Evolutionary conservation across 1,140 invertebrate species (phyloP), one percentile per base, ranked within the genome.

Genomic region (Dolichoris vasculosae): DNA sequence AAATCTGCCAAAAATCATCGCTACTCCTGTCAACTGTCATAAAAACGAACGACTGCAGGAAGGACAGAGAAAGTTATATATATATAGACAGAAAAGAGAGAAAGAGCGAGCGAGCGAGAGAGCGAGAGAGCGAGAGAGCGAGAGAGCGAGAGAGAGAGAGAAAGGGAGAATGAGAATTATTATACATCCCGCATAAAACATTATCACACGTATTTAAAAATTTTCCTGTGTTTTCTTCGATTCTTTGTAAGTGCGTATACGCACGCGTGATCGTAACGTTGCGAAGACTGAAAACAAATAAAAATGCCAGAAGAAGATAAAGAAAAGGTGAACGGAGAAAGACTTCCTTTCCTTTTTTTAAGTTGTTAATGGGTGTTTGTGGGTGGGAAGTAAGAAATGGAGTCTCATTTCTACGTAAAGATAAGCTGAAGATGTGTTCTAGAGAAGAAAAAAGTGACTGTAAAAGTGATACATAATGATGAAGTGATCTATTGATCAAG

Each of bases 261-360:
- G 63, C 43, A 77, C 30, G 59, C 63, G 69, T 40, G 40, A 85
- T 63, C 35, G 59, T 81, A 82, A 79, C 75, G 63, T 83, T 48
- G 77, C 84, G 84, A 85, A 86, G 86, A 83, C 84, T 86, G 86
- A 85, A 85, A 84, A 83, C 69, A 51, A 84, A 77, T 23, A 87
- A 82, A 84, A 38, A 73, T 80, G 40, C 64, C 55, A 85, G 64
- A 85, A 55, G 71, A 63, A 87, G 38, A 84, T n/a, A 75, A 80
- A 86, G 64, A 75, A 55, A 83, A 76, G 71, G 64, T 48, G 63
- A 82, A 59, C n/a, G 73, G 48, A 85, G 59, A 77, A 55, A 35
- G 43, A 86, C 46, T 82, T 82, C 73, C 40, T 86, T 78, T 82
- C 59, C 38, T 75, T 81, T 76, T 75, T 86, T 75, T 73, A 59